Evolutionary conservation across 2,888 invertebrate genomes (phyloP).

Genomic region (Tetragnatha montana): DNA sequence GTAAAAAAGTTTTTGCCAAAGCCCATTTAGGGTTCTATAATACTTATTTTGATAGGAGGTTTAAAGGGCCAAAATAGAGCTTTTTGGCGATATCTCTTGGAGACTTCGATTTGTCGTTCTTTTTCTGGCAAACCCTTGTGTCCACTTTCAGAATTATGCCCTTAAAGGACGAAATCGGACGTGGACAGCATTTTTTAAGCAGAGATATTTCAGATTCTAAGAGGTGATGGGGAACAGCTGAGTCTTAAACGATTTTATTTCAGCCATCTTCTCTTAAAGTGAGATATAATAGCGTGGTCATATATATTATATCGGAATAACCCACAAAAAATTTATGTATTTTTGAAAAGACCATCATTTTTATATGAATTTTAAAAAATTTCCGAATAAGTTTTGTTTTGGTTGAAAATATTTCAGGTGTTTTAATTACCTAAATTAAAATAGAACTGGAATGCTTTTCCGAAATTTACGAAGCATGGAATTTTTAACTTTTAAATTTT

Average conservation of each 20-base stretch:
- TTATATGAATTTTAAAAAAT: too few relatives aligned
- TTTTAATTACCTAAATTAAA: too few relatives aligned
- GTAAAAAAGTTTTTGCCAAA: too few relatives aligned
- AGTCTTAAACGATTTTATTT: slow-evolving; percentile 50
- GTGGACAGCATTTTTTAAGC: slow-evolving; percentile 61
- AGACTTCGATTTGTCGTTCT: slow-evolving; percentile 12
- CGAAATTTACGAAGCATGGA: too few relatives aligned
- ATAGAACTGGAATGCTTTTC: too few relatives aligned
- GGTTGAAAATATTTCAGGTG: too few relatives aligned
- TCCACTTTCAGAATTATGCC: slow-evolving; percentile 49
- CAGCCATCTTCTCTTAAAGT: slow-evolving; percentile 7
- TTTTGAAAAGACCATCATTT: too few relatives aligned
- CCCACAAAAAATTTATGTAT: neutral
- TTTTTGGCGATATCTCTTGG: neutral
- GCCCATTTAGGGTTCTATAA: too few relatives aligned
- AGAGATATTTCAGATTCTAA: slow-evolving; percentile 31
- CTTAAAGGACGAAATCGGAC: slow-evolving; percentile 47
- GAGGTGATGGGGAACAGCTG: slow-evolving; percentile 42
- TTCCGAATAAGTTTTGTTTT: too few relatives aligned
- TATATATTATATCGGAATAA: neutral
- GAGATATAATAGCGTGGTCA: slow-evolving; percentile 3
- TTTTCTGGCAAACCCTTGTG: slow-evolving; percentile 38
- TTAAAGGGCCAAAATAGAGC: neutral
- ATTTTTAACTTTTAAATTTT: too few relatives aligned
- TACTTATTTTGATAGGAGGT: too few relatives aligned